Evolutionary conservation across 2,797 vertebrate genomes (phyloP).

Genomic region (Cyclopterus lumpus): DNA sequence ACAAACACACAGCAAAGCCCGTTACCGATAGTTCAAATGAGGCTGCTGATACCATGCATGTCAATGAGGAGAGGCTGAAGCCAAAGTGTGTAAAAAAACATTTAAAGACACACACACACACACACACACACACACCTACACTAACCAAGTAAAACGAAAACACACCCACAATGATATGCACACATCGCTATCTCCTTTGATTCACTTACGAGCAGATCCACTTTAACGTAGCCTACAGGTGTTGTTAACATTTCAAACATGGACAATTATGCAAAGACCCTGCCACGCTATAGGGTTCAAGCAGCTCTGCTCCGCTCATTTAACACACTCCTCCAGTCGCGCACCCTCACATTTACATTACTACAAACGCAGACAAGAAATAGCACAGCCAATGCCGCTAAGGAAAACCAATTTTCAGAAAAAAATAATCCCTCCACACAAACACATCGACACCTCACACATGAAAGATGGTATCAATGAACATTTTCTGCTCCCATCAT

Average conservation of each 20-base stretch:
- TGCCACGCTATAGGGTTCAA: slow-evolving; percentile 26
- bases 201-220: slow-evolving; percentile 55
- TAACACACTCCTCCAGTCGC: slow-evolving; percentile 46
- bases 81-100: slow-evolving; percentile 24
- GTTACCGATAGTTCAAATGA: slow-evolving; percentile 57
- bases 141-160: slow-evolving; percentile 17
- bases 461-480: slow-evolving; percentile 69
- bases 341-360: slow-evolving; percentile 41
- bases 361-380: slow-evolving; percentile 27
- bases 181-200: slow-evolving; percentile 41
- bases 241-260: slow-evolving; percentile 75
- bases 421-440: neutral
- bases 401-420: slow-evolving; percentile 58
- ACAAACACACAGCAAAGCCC: slow-evolving; percentile 52
- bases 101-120: neutral
- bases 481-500: slow-evolving; percentile 67
- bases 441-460: slow-evolving; percentile 29
- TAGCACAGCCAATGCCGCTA: slow-evolving; percentile 12
- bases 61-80: slow-evolving; percentile 52
- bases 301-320: slow-evolving; percentile 53
- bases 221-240: slow-evolving; percentile 68
- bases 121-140: neutral
- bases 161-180: slow-evolving; percentile 28
- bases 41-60: slow-evolving; percentile 57
- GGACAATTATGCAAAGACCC: slow-evolving; percentile 69